These are phyloP conservation scores for Polypterus bichir DNA, from an alignment of 2,113 vertebrate species.

Conservation along the genomic window DNA sequence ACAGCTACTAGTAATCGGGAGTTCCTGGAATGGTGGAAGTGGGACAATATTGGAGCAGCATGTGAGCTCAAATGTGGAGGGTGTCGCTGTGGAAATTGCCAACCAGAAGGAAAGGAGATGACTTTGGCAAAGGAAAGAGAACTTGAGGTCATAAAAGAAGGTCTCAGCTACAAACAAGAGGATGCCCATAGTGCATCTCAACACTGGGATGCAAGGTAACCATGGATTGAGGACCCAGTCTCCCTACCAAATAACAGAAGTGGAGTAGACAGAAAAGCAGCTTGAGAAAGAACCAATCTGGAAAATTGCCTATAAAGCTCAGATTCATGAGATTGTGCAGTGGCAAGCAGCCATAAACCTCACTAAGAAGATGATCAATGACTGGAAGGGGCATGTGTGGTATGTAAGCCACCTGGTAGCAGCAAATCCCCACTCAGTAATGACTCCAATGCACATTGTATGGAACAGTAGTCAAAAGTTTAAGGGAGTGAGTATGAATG, in stretches of 20 bases:
- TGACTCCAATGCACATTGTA: slow-evolving; percentile 11
- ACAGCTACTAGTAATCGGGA: too few relatives aligned
- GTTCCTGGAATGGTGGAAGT: too few relatives aligned
- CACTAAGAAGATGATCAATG: neutral
- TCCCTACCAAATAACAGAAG: too few relatives aligned
- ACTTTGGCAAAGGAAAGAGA: slow-evolving; percentile 18
- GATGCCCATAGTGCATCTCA: too few relatives aligned
- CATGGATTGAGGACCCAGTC: too few relatives aligned
- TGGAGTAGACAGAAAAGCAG: neutral
- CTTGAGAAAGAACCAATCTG: slow-evolving; percentile 2
- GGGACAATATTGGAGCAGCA: too few relatives aligned
- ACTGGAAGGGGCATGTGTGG: neutral
- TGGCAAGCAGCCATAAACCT: slow-evolving; percentile 7
- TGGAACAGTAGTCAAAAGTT: slow-evolving; percentile 16
- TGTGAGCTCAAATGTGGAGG: slow-evolving; percentile 14
- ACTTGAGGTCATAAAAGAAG: slow-evolving; percentile 12
- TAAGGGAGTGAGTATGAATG: slow-evolving; percentile 10
- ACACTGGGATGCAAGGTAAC: too few relatives aligned
- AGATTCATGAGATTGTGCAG: slow-evolving; percentile 8
- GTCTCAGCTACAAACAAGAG: slow-evolving; percentile 13
- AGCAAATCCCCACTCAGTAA: slow-evolving; percentile 10
- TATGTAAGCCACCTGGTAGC: slow-evolving; percentile 10
- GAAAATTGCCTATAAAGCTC: slow-evolving; percentile 7
- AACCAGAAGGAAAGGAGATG: slow-evolving; percentile 21
- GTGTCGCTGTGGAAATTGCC: slow-evolving; percentile 14